Percentiles rank a stretch among this genome's conserved stretches.
phyloP scores from a whole-genome alignment of 1,140 invertebrate species.

The Amphibalanus amphitrite region DNA sequence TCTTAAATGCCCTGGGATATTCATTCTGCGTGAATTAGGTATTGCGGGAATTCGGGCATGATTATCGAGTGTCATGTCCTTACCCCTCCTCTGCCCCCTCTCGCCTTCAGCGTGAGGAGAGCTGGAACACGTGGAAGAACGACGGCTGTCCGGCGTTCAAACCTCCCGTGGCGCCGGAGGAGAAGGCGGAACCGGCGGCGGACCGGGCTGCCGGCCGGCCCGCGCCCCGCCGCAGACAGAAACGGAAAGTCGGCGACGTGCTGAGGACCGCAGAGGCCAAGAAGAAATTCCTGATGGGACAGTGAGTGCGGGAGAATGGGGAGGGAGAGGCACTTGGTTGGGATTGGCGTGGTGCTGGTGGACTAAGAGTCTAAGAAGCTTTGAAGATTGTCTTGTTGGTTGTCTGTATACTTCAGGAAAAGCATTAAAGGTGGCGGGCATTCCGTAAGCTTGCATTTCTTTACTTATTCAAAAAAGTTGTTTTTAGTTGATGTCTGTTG shows the following conservation, averaged over 20 bases:
- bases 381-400: not conserved
- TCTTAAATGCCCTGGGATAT: no score
- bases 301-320: slow-evolving; percentile 35
- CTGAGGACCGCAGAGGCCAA: slow-evolving; percentile 47
- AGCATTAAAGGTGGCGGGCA: not conserved
- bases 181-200: not conserved
- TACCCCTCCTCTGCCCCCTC: no score
- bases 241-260: slow-evolving; percentile 46
- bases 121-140: slow-evolving; percentile 98
- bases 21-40: no score
- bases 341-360: not conserved
- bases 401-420: not conserved
- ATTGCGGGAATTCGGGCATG: no score
- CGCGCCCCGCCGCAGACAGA: slow-evolving; percentile 17
- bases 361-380: not conserved
- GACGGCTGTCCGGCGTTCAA: slow-evolving; percentile 70
- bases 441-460: not conserved
- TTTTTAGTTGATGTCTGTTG: not conserved
- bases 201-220: not conserved
- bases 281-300: slow-evolving; percentile 57
- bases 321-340: not conserved
- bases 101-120: slow-evolving; percentile 49
- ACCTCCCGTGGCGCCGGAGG: slow-evolving; percentile 16
- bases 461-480: not conserved
- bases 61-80: no score